Evolutionary conservation across 2,797 vertebrate genomes (phyloP).

Genomic region (Takifugu ocellatus): DNA sequence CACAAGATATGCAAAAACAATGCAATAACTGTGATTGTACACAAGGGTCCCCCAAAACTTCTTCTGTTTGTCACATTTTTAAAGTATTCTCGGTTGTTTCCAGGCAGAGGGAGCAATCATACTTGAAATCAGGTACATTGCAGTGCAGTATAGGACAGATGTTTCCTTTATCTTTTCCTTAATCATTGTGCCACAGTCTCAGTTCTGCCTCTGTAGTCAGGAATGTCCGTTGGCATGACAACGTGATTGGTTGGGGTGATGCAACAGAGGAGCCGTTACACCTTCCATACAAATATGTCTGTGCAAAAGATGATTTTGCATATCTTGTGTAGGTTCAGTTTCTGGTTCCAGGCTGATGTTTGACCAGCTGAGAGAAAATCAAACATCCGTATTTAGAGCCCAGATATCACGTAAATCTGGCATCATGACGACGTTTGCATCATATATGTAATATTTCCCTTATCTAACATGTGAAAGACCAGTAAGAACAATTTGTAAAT

Average conservation of each 20-base stretch:
- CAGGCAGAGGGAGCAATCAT: conserved; percentile 88
- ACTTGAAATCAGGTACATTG: conserved; percentile 97
- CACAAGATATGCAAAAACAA: conserved; percentile 99
- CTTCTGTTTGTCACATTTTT: conserved; percentile 84
- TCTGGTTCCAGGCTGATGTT: conserved; percentile 4
- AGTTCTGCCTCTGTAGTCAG: conserved; percentile 3
- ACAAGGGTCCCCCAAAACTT: conserved; percentile 67
- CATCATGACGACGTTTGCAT: too few species aligned
- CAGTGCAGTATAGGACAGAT: conserved; percentile 73
- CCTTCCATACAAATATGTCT: conserved; percentile 70
- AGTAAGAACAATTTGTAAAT: conserved; percentile 15
- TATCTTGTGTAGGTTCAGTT: conserved; percentile 84
- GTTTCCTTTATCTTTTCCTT: conserved; percentile 65
- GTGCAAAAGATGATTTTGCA: conserved; percentile 82
- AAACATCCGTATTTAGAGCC: too few species aligned
- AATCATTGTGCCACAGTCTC: conserved; percentile 21
- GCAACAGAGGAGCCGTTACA: conserved; percentile 55
- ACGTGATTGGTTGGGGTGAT: too few species aligned
- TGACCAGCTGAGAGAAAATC: too few species aligned
- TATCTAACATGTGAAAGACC: conserved; percentile 15
- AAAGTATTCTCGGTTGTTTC: conserved; percentile 72
- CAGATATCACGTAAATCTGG: too few species aligned
- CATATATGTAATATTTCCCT: neutral
- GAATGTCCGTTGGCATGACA: too few species aligned
- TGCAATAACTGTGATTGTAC: conserved; percentile 97